A percentile compares a stretch with the other conserved stretches of the same genome.
These are phyloP conservation scores for Xenopus laevis DNA, from an alignment of 2,113 vertebrate genomes.

Conservation along the genomic window DNA sequence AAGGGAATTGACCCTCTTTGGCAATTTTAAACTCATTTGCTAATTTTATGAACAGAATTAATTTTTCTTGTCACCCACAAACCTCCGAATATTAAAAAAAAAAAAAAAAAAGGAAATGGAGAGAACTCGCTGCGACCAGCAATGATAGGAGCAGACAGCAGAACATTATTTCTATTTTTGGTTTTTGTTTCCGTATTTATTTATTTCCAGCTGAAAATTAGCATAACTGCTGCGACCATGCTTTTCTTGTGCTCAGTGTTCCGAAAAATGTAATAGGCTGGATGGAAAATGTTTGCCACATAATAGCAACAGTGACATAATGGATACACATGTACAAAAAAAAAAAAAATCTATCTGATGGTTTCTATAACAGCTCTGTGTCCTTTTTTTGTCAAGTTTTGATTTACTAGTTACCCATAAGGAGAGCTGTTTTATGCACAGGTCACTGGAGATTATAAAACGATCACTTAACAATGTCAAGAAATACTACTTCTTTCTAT, in stretches of 20 bases:
- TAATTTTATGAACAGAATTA: neutral
- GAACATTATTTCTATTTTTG: conserved; percentile 4
- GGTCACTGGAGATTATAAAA: neutral
- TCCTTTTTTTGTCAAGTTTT: neutral
- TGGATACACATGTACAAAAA: neutral
- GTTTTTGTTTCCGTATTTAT: neutral
- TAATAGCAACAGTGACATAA: conserved; percentile 5
- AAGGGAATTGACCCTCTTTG: conserved; percentile 8
- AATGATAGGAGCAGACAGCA: conserved; percentile 1
- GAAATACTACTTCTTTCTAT: neutral
- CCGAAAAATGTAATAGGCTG: conserved; percentile 14
- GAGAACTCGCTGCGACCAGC: neutral
- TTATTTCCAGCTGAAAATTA: conserved; percentile 10
- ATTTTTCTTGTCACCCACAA: neutral
- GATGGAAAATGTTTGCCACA: conserved; percentile 5
- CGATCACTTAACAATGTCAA: neutral
- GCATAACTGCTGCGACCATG: conserved; percentile 8
- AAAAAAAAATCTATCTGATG: conserved; percentile 2
- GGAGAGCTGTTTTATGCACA: neutral
- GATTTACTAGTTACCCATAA: neutral
- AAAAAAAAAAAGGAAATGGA: neutral
- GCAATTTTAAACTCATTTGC: conserved; percentile 14
- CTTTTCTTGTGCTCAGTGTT: conserved; percentile 1
- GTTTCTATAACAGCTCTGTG: neutral
- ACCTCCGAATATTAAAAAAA: neutral